These are phyloP conservation scores for Puntigrus tetrazona DNA, from an alignment of 2,113 vertebrate species.

Conservation along the genomic window DNA sequence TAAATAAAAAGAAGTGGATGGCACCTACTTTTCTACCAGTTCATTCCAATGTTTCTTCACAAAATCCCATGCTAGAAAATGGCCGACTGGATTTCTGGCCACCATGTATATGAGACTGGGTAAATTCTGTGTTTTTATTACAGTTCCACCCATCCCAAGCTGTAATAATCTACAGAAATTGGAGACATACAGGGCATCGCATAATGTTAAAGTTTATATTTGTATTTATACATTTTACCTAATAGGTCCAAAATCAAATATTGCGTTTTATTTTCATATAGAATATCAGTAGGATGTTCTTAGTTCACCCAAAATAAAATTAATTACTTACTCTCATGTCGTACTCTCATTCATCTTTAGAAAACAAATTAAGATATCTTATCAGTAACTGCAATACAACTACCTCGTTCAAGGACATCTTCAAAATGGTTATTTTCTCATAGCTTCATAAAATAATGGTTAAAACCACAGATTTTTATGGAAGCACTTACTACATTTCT, in stretches of 20 bases:
- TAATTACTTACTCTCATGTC: no score
- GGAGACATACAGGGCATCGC: constrained; percentile 6
- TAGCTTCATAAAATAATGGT: no score
- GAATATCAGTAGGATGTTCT: not conserved
- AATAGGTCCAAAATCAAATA: not conserved
- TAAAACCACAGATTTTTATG: no score
- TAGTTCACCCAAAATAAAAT: not conserved
- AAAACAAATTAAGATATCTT: no score
- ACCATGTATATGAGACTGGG: constrained; percentile 68
- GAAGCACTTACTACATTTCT: no score
- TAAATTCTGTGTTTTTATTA: constrained; percentile 75
- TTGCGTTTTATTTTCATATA: not conserved
- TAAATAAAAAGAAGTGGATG: not conserved
- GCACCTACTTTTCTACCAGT: constrained; percentile 74
- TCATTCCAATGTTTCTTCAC: constrained; percentile 76
- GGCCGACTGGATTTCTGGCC: constrained; percentile 71
- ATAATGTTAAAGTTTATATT: not conserved
- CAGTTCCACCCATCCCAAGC: constrained; percentile 72
- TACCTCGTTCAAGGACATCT: no score
- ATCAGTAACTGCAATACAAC: no score
- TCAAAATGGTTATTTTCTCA: no score
- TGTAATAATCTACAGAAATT: constrained; percentile 67
- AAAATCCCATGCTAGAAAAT: constrained; percentile 75
- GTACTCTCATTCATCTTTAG: no score
- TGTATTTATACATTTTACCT: constrained; percentile 36